Evolutionary conservation across 1,140 invertebrate genomes (phyloP), one percentile per base, ranked within the genome.

Genomic region (Danaus plexippus): DNA sequence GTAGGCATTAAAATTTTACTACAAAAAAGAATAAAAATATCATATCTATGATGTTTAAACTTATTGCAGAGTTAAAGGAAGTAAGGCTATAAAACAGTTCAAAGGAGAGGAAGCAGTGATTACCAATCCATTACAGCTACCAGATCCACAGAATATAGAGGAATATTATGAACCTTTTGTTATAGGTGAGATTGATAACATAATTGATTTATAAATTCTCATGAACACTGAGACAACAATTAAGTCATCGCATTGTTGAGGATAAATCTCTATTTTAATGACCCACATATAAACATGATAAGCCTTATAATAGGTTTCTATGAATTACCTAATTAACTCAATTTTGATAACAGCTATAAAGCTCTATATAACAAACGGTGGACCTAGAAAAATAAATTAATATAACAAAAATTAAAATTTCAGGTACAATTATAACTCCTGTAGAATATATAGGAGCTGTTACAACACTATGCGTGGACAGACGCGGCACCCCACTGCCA

Each of bases 131-230:
- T 87, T 90, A 47, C 85, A 93, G 62, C 91, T 96, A 71, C 97
- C 97, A 0, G 89, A 94, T 54, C 61, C 78, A 7, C 61, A 76
- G 9, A 90, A 92, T 69, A 92, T 96, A 50, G 87, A 88, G 48
- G 92, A 95, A 85, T 93, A 92, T 70, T 92, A 90, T 67, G 98
- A 99, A 79, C 98, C 98, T 5, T 92, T 96, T 78, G 93, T 99
- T 0, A 78, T 78, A 75, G 83, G 83, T 86, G 67, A 63, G 0
- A 32, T 32, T 32, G 22, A 32, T 32, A 32, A 32, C 7, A 32
- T 32, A 3, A 32, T 32, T 32, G 1, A 32, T 32, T 32, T 32
- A 32, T 32, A 7, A 32, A 32, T 32, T 4, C 5, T 32, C 7
- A 6, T 32, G 7, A 32, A 32, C 22, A 32, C 22, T 32, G 22